Base-by-base conservation (phyloP, 2,797 vertebrate species). In the Cyprinodon diabolis region DNA sequence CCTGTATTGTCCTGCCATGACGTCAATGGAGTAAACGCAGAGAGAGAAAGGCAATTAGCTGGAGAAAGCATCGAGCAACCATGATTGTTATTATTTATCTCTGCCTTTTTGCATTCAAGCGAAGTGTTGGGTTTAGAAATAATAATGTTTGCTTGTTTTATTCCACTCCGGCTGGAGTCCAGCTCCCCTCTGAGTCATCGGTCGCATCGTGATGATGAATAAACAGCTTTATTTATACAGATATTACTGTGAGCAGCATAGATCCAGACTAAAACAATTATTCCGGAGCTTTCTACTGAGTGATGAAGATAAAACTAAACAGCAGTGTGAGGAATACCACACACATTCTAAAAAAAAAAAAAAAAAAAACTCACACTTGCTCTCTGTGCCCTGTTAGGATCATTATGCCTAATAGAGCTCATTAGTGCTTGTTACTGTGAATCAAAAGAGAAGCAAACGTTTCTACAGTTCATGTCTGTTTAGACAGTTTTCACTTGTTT, bases 221-320 rank as follows among this genome's bases (percentile, higher is more conserved):
- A 86, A 87, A 85, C 58, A 86, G 23, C 72, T 82, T 85, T 80
- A 90, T 89, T 87, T 87, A 87, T 63, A 79, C 75, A 75, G 69
- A 79, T 77, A 83, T 80, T 84, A 76, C 60, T 75, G 78, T 81
- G 79, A 56, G 71, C 75, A 81, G 73, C 84, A 69, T 71, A 72
- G 63, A 74, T 78, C 86, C 74, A 68, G 81, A 76, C 78, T 73
- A 68, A 66, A 74, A 43, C 55, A 71, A 82, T 72, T 76, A 87
- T 71, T 73, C 63, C 67, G 73, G 57, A 15, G 60, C 51, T 58
- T 60, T 84, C 79, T 75, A 54, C 71, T n/a, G 81, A 84, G 5
- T 43, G 87, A 84, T 55, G 72, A 4, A 77, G 62, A 83, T 9
- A 48, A 51, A 71, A 69, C 48, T 21, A 51, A 65, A 71, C 51